Base-by-base conservation (phyloP, 2,113 vertebrate species). In the Pungitius pungitius region DNA sequence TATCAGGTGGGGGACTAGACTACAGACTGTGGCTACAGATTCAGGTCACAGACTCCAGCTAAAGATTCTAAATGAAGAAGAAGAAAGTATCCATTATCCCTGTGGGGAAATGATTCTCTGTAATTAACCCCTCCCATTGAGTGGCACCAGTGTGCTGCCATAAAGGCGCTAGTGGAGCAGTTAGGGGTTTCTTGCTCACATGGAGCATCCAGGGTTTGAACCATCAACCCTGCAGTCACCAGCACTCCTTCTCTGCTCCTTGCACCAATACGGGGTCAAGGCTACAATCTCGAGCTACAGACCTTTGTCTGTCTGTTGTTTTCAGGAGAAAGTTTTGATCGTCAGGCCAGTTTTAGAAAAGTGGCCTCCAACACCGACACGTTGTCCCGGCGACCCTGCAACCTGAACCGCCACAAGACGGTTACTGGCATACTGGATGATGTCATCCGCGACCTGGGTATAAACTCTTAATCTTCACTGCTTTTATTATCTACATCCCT, bases 261-360 rank as follows among this genome's bases (percentile, higher is more conserved):
- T 35, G 33, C 33, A 35, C 33, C 2, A 30, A 30, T 30, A 35
- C 33, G 6, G 33, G 33, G 5, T 35, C 7, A 6, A 35, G 33
- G 33, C 33, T 35, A 35, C 33, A 35, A 35, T 5, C 4, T 35
- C 33, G 6, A 35, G 33, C 33, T 8, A 14, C 60, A 15, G 20
- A 62, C 1, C n/a, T 2, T 26, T 14, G 24, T 3, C 12, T 45
- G 3, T 14, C 14, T 54, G 5, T 54, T 26, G n/a, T 39, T 43
- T 9, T 92, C 90, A 99, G 97, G 97, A 84, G 96, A 96, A 94
- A 96, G 94, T 93, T 99, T 99, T 87, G 96, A 99, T 91, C 96
- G 96, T 77, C 98, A 99, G 83, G 97, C 98, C 90, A 97, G 94
- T 93, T 95, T 97, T 88, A 95, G 96, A 84, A 95, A 95, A 90